Conservation (phyloP, 2,797 vertebrate species). For the Lepilemur septentrionalis region DNA sequence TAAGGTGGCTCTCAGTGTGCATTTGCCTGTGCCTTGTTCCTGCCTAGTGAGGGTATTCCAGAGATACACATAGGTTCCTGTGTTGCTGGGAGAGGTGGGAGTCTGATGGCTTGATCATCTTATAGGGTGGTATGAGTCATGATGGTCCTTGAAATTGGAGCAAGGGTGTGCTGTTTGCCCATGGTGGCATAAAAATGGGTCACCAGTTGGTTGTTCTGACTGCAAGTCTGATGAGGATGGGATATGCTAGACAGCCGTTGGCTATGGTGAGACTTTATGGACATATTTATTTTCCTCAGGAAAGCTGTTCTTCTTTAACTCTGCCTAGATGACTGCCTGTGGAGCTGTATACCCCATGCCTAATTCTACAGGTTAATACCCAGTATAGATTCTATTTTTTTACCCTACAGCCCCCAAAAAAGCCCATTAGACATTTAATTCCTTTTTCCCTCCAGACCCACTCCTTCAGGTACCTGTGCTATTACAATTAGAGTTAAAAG, state of each 20-base stretch:
- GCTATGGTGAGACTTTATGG: not conserved
- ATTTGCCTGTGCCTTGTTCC: not conserved
- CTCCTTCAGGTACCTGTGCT: not conserved
- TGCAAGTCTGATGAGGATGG: not conserved
- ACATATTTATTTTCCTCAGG: not conserved
- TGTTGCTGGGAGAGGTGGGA: not conserved
- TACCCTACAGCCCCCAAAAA: not conserved
- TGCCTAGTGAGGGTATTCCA: not conserved
- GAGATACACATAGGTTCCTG: not conserved
- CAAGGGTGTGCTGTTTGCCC: not conserved
- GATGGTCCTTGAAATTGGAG: not conserved
- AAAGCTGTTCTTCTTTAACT: not conserved
- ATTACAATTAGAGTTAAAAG: not conserved
- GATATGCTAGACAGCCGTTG: not conserved
- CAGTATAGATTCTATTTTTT: not conserved
- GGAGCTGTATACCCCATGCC: not conserved
- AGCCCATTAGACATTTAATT: not conserved
- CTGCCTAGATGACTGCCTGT: not conserved
- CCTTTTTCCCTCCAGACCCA: not conserved
- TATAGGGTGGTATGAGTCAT: not conserved
- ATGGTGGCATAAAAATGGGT: not conserved
- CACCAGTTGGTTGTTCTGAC: not conserved
- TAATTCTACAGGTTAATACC: not conserved
- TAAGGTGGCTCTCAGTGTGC: slow-evolving; percentile 68
- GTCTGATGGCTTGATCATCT: not conserved